Evolutionary conservation across 1,140 invertebrate species (phyloP).

Genomic region (Pseudomyrmex pallidus): DNA sequence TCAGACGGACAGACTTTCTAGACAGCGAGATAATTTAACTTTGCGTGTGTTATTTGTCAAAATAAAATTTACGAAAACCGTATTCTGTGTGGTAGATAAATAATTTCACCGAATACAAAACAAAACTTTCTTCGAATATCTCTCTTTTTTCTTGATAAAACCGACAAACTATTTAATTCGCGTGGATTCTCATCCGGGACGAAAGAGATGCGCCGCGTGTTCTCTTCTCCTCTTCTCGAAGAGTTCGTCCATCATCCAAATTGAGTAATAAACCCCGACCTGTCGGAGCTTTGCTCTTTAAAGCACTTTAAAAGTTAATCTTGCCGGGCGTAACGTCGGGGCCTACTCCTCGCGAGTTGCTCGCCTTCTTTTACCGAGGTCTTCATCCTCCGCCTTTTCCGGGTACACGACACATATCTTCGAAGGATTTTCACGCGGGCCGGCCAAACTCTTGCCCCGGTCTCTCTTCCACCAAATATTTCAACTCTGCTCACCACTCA

Average conservation of each 20-base stretch:
- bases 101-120: not conserved
- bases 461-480: slow-evolving; percentile 59
- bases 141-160: not conserved
- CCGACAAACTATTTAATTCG: slow-evolving; percentile 49
- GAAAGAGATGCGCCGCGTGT: not conserved
- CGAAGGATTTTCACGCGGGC: slow-evolving; percentile 23
- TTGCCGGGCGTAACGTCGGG: slow-evolving; percentile 50
- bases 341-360: slow-evolving; percentile 19
- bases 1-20: too few species aligned
- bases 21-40: too few species aligned
- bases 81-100: not conserved
- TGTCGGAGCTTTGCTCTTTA: slow-evolving; percentile 49
- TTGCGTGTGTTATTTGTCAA: not conserved
- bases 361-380: not conserved
- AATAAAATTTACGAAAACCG: not conserved
- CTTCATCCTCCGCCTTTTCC: slow-evolving; percentile 38
- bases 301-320: slow-evolving; percentile 79
- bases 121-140: not conserved
- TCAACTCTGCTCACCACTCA: not conserved
- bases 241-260: slow-evolving; percentile 79
- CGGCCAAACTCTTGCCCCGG: slow-evolving; percentile 40
- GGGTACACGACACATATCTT: slow-evolving; percentile 53
- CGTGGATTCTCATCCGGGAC: slow-evolving; percentile 48
- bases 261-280: slow-evolving; percentile 78
- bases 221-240: slow-evolving; percentile 26